Evolutionary conservation across 1,140 invertebrate species (phyloP).

Genomic region (Sesamia nonagrioides): DNA sequence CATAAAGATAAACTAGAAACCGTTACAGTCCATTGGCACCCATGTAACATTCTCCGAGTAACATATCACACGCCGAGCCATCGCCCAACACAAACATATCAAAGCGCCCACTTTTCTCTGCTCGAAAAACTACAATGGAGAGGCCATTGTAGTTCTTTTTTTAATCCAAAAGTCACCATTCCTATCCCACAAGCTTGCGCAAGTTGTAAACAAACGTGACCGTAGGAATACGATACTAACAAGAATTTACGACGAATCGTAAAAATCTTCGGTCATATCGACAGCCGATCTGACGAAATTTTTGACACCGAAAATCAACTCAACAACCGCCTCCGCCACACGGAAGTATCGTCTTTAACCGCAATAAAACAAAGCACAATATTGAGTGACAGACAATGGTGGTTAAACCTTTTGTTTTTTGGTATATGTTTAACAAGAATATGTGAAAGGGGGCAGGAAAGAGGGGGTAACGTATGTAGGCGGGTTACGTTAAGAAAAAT

Average conservation of each 20-base stretch:
- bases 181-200: slow-evolving; percentile 29
- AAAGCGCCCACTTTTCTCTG: slow-evolving; percentile 1
- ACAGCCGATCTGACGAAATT: slow-evolving; percentile 47
- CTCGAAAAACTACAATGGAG: slow-evolving; percentile 43
- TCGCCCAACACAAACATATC: background rate
- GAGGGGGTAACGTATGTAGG: slow-evolving; percentile 63
- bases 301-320: background rate
- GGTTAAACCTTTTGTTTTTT: background rate
- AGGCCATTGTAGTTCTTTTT: background rate
- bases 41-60: background rate
- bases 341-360: background rate
- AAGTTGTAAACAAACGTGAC: slow-evolving; percentile 46
- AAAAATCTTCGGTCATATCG: slow-evolving; percentile 51
- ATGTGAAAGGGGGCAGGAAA: slow-evolving; percentile 58
- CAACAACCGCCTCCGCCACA: background rate
- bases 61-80: background rate
- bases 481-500: slow-evolving; percentile 64
- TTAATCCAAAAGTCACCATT: slow-evolving; percentile 17
- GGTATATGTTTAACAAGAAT: slow-evolving; percentile 56
- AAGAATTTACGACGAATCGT: slow-evolving; percentile 52
- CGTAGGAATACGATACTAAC: slow-evolving; percentile 45
- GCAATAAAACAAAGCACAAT: background rate
- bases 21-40: background rate
- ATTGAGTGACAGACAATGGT: background rate
- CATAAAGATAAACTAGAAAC: background rate